These are phyloP conservation scores for Antitype chi DNA, from an alignment of 2,888 invertebrate genomes.

Conservation along the genomic window DNA sequence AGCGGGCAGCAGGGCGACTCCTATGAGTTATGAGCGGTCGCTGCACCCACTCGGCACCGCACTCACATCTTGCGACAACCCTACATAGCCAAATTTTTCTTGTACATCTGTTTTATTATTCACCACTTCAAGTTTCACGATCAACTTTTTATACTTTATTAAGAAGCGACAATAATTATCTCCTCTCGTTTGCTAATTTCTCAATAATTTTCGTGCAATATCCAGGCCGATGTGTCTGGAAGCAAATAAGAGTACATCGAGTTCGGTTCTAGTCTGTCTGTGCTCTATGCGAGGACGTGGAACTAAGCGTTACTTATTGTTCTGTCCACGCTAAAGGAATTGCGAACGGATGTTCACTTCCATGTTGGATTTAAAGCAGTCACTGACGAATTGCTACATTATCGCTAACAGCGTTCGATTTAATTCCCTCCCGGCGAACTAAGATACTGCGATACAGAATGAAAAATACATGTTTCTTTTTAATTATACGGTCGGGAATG, in stretches of 20 bases:
- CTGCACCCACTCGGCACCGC: constrained; percentile 55
- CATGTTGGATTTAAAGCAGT: constrained; percentile 83
- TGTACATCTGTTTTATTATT: constrained; percentile 56
- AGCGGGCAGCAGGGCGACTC: constrained; percentile 56
- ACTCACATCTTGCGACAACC: constrained; percentile 63
- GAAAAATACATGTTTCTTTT: constrained; percentile 70
- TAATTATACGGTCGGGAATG: constrained; percentile 62
- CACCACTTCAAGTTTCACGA: constrained; percentile 31
- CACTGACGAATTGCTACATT: constrained; percentile 86
- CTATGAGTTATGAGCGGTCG: constrained; percentile 76
- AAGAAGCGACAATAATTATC: constrained; percentile 37
- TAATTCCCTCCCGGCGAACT: constrained; percentile 74
- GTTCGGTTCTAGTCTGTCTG: constrained; percentile 55
- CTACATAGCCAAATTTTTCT: constrained; percentile 53
- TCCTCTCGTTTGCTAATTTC: constrained; percentile 1
- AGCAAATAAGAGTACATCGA: constrained; percentile 57
- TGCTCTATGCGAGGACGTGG: constrained; percentile 70
- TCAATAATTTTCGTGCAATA: constrained; percentile 53
- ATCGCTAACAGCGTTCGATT: constrained; percentile 84
- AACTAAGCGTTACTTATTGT: constrained; percentile 84
- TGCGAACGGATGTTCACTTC: constrained; percentile 81
- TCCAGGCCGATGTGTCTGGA: constrained; percentile 23
- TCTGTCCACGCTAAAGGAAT: constrained; percentile 79
- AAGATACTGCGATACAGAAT: constrained; percentile 75
- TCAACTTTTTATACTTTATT: constrained; percentile 32